Evolutionary conservation across 2,888 invertebrate genomes (phyloP).

Genomic region (Entomobrya multifasciata): DNA sequence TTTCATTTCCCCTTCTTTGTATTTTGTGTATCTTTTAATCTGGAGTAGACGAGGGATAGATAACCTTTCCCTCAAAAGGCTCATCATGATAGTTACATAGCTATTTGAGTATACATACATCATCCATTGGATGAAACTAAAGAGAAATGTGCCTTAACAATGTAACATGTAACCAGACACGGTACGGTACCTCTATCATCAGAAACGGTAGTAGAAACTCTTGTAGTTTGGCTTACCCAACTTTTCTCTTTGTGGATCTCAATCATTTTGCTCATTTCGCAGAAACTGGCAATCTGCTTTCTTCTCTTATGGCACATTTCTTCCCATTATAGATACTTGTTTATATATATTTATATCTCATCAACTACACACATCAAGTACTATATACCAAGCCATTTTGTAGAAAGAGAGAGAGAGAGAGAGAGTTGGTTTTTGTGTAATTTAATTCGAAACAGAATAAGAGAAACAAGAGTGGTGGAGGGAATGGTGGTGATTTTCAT

Average conservation of each 20-base stretch:
- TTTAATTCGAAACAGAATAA: constrained; percentile 60
- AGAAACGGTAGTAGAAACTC: not conserved
- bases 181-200: too few species aligned
- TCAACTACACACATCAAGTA: not conserved
- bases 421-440: constrained; percentile 50
- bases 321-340: constrained; percentile 1
- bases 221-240: constrained; percentile 36
- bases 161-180: too few species aligned
- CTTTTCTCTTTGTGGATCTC: constrained; percentile 24
- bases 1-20: constrained; percentile 12
- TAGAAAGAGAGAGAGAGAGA: not conserved
- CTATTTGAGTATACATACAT: not conserved
- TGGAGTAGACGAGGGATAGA: constrained; percentile 38
- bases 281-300: constrained; percentile 39
- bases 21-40: constrained; percentile 45
- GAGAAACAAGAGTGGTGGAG: constrained; percentile 26
- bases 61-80: constrained; percentile 47
- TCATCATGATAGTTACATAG: constrained; percentile 30
- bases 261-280: constrained; percentile 40
- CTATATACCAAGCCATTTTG: not conserved
- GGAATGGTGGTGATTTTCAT: constrained; percentile 45
- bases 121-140: too few species aligned
- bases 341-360: too few species aligned
- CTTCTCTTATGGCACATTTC: constrained; percentile 23
- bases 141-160: too few species aligned